A percentile compares a stretch with the other conserved stretches of the same genome.
These are phyloP conservation scores for Rhynchopsitta pachyrhyncha DNA, from an alignment of 2,113 vertebrate genomes.

Conservation along the genomic window DNA sequence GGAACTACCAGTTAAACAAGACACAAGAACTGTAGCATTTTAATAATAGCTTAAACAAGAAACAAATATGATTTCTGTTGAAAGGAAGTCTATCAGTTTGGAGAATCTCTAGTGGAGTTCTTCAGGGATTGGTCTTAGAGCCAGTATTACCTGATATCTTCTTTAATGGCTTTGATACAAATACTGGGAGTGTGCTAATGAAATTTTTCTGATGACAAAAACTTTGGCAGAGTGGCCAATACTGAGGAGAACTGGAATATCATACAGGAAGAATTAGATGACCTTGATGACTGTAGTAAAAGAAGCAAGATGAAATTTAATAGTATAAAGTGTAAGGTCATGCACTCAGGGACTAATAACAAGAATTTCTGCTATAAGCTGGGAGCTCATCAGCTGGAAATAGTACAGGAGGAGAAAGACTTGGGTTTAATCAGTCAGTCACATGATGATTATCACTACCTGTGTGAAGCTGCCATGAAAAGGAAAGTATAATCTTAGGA, in stretches of 20 bases:
- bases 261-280: slow-evolving; percentile 52
- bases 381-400: slow-evolving; percentile 61
- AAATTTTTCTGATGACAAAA: slow-evolving; percentile 38
- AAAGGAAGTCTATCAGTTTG: not conserved
- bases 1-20: not conserved
- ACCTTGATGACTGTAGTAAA: slow-evolving; percentile 45
- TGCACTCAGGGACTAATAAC: slow-evolving; percentile 57
- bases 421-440: slow-evolving; percentile 53
- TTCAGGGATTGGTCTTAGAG: not conserved
- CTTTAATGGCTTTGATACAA: not conserved
- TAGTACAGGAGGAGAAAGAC: slow-evolving; percentile 57
- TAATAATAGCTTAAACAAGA: not conserved
- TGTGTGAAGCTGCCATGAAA: slow-evolving; percentile 14
- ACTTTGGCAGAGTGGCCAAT: slow-evolving; percentile 15
- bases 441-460: slow-evolving; percentile 50
- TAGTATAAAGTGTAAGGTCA: slow-evolving; percentile 64
- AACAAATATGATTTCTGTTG: not conserved
- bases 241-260: not conserved
- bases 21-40: not conserved
- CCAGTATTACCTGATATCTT: not conserved
- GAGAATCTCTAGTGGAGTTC: not conserved
- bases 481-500: not conserved
- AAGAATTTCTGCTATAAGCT: slow-evolving; percentile 59
- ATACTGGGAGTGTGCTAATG: not conserved
- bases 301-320: slow-evolving; percentile 63